phyloP scores from a whole-genome alignment of 2,888 invertebrate species.

The Tromatobia lineatoria region DNA sequence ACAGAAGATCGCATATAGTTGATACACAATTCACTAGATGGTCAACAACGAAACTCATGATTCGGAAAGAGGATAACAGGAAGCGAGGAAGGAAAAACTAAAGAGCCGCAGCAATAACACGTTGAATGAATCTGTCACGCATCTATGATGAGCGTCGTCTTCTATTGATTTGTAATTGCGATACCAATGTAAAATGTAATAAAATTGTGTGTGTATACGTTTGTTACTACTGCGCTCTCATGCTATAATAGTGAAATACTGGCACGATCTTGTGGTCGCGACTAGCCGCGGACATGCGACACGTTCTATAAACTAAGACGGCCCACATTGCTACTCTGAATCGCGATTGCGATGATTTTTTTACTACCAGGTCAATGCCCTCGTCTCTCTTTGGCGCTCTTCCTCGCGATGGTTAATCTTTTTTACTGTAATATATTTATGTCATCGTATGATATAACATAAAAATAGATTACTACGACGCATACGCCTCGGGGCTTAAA shows the following conservation, averaged over 20 bases:
- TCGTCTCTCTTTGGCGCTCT: constrained; percentile 1
- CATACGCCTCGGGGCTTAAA: not conserved
- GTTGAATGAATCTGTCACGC: not conserved
- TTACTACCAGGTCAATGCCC: constrained; percentile 31
- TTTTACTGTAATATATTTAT: constrained; percentile 10
- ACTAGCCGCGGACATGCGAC: not conserved
- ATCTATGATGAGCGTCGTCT: not conserved
- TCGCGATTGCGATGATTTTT: not conserved
- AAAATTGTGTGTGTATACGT: not conserved
- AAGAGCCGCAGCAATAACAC: not conserved
- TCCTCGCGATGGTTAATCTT: constrained; percentile 2
- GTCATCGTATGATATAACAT: not conserved
- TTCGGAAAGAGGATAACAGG: not conserved
- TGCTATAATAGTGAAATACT: not conserved
- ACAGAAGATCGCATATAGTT: not conserved
- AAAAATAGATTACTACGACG: not conserved
- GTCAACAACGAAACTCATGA: not conserved
- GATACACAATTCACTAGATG: not conserved
- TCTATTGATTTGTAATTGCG: not conserved
- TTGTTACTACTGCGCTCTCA: not conserved
- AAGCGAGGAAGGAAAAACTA: not conserved
- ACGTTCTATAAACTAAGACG: not conserved
- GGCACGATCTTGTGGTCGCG: not conserved
- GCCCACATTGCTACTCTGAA: not conserved
- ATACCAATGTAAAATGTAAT: not conserved